These are phyloP conservation scores for Calameuta filiformis DNA, from an alignment of 2,888 invertebrate genomes.

Conservation along the genomic window DNA sequence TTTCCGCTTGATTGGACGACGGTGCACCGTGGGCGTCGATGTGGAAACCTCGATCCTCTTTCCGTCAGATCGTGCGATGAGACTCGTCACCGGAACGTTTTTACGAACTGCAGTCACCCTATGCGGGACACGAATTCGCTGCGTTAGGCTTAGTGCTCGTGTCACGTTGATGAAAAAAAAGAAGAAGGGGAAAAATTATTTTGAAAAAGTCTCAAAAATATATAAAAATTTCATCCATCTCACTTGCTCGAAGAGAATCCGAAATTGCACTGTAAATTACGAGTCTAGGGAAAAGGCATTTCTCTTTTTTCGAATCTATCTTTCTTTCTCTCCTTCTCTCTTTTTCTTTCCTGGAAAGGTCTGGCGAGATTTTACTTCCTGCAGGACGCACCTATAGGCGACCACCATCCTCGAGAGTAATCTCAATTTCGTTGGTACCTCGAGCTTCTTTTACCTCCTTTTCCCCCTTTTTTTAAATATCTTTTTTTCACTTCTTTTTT, in stretches of 20 bases:
- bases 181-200: not conserved
- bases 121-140: not conserved
- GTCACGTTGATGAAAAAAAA: not conserved
- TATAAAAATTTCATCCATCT: not conserved
- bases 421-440: not conserved
- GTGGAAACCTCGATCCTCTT: conserved; percentile 52
- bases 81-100: conserved; percentile 1
- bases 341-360: not conserved
- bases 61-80: conserved; percentile 27
- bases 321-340: no score
- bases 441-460: not conserved
- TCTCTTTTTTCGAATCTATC: not conserved
- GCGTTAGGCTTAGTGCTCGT: not conserved
- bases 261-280: not conserved
- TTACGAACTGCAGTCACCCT: not conserved
- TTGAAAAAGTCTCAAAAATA: not conserved
- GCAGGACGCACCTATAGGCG: not conserved
- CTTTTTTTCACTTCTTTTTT: not conserved
- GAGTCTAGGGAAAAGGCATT: not conserved
- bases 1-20: conserved; percentile 57
- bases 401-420: not conserved
- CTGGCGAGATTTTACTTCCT: not conserved
- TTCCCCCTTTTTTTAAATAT: not conserved
- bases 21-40: conserved; percentile 48
- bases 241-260: not conserved